Base-by-base conservation (phyloP, 2,797 vertebrate species). In the Apogon talboti region DNA sequence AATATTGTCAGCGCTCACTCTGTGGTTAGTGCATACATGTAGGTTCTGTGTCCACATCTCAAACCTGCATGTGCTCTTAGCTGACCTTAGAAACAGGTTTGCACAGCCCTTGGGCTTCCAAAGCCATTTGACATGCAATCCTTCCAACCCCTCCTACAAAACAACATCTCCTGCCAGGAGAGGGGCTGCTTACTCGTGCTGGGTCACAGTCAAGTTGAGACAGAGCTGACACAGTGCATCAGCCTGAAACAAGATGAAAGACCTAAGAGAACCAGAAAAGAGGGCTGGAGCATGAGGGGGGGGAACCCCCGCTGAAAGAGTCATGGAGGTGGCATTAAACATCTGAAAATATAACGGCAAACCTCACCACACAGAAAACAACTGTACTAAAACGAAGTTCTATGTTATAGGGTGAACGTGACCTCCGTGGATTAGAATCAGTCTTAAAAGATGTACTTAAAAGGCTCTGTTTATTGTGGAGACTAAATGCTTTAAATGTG, bases 41-140 rank as follows among this genome's bases (percentile, higher is more conserved):
- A 28, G 24, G 12, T 38, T 43, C 19, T 63, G 43, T 57, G 21
- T 50, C 19, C 28, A 33, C 1, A 38, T 49, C 6, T 44, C 8
- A 51, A 28, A 55, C 14, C n/a, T 6, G 15, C 10, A 2, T 47
- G 11, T 33, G 42, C 15, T 46, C 45, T 52, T 46, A 18, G 35
- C 43, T 43, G 62, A 87, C 75, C 68, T 56, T 42, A 78, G 44
- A 69, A 68, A 66, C 79, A 60, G 61, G 71, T 84, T 81, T 74
- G 50, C 45, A 42, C 19, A 47, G 53, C 40, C 49, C 40, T 1
- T 13, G 43, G 57, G 61, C 44, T 71, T 68, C 24, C 19, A 64
- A 70, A 73, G 21, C 5, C 30, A 76, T 74, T 46, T 72, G 21
- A 72, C 53, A 70, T 50, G 51, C 37, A 65, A 51, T 41, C 56